Evolutionary conservation across 2,888 invertebrate genomes (phyloP).

Genomic region (Aphodius sticticus): DNA sequence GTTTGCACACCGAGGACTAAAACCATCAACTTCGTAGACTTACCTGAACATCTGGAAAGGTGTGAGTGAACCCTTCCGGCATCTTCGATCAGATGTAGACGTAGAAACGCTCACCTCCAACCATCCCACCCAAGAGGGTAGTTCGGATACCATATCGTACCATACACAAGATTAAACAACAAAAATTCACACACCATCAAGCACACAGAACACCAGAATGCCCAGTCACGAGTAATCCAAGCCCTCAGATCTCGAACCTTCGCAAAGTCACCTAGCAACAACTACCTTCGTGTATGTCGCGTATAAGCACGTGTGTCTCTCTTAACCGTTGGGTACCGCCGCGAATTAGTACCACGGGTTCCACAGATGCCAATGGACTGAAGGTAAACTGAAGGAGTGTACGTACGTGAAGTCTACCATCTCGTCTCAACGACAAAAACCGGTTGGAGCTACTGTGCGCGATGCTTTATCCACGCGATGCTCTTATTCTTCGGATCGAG

Average conservation of each 20-base stretch:
- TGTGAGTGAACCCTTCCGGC: conserved; percentile 56
- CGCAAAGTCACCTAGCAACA: conserved; percentile 27
- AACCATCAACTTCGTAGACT: conserved; percentile 30
- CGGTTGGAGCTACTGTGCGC: conserved; percentile 4
- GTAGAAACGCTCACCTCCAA: background rate
- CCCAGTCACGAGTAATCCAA: background rate
- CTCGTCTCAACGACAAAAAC: conserved; percentile 32
- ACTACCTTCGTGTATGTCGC: conserved; percentile 40
- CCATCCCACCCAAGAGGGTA: conserved; percentile 42
- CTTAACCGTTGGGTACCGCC: conserved; percentile 44
- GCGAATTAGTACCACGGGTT: conserved; percentile 31
- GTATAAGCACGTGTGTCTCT: conserved; percentile 38
- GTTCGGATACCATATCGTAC: conserved; percentile 48
- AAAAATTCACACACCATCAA: conserved; percentile 21
- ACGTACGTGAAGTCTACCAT: conserved; percentile 28
- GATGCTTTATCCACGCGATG: conserved; percentile 41
- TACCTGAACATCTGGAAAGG: conserved; percentile 56
- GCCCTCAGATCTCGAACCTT: conserved; percentile 46
- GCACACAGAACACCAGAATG: conserved; percentile 43
- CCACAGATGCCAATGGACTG: conserved; percentile 36
- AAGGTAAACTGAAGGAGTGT: conserved; percentile 30
- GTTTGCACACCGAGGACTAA: too few relatives aligned
- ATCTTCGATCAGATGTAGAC: conserved; percentile 47
- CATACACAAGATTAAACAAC: background rate
- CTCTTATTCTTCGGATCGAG: conserved; percentile 34